Conservation (phyloP, 1,140 invertebrate genomes). For the Penaeus chinensis region DNA sequence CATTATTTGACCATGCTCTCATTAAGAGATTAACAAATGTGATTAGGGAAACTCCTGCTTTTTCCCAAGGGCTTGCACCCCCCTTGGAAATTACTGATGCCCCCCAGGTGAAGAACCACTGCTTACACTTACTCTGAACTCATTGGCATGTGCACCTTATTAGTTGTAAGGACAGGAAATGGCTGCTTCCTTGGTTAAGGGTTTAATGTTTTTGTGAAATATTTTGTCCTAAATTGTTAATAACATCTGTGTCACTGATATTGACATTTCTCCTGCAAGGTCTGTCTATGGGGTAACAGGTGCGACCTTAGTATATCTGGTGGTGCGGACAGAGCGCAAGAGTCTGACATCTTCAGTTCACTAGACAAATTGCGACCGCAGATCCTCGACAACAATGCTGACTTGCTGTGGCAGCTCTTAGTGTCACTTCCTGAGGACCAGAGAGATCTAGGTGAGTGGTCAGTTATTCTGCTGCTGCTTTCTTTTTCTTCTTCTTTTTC, state of each 20-base stretch:
- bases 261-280: slow-evolving; percentile 65
- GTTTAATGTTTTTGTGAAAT: background rate
- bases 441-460: slow-evolving; percentile 65
- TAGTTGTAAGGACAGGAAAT: too few species aligned
- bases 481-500: background rate
- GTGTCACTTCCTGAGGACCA: slow-evolving; percentile 47
- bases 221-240: background rate
- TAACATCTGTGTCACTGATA: background rate
- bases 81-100: too few species aligned
- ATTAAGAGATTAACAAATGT: too few species aligned
- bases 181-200: too few species aligned
- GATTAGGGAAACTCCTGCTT: too few species aligned
- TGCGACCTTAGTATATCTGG: slow-evolving; percentile 90
- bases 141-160: too few species aligned
- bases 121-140: too few species aligned
- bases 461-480: slow-evolving; percentile 21
- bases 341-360: slow-evolving; percentile 74
- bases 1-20: too few species aligned
- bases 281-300: slow-evolving; percentile 77
- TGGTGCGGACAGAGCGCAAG: slow-evolving; percentile 74
- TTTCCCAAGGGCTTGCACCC: too few species aligned
- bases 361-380: slow-evolving; percentile 76
- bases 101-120: too few species aligned
- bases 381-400: slow-evolving; percentile 78
- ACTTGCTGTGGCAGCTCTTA: slow-evolving; percentile 72